phyloP scores from a whole-genome alignment of 2,113 vertebrate species.

The Catharus minimus region DNA sequence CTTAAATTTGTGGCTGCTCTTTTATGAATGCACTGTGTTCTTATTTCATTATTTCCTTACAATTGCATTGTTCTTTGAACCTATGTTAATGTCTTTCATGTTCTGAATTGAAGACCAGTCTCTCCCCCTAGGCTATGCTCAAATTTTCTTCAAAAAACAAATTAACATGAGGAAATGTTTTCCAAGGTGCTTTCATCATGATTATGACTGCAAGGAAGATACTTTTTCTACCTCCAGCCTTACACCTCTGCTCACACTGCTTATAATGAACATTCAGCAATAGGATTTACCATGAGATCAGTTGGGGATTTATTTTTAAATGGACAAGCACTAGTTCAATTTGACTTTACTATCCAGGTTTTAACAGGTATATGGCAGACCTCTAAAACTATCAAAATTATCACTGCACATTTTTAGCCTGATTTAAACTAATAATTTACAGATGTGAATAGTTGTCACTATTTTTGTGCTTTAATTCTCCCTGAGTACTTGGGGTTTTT shows the following conservation, averaged over 20 bases:
- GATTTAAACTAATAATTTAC: not conserved
- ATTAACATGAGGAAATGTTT: not conserved
- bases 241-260: not conserved
- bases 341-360: not conserved
- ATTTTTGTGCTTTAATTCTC: not conserved
- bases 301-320: not conserved
- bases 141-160: not conserved
- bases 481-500: fast-evolving
- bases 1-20: not conserved
- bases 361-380: not conserved
- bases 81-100: not conserved
- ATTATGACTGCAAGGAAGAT: not conserved
- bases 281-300: not conserved
- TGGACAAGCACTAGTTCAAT: not conserved
- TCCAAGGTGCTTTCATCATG: not conserved
- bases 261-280: not conserved
- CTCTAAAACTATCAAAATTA: not conserved
- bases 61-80: not conserved
- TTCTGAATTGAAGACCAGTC: not conserved
- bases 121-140: not conserved
- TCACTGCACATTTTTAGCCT: not conserved
- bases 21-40: not conserved
- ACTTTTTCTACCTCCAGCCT: not conserved
- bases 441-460: not conserved
- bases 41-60: not conserved